phyloP scores from a whole-genome alignment of 2,888 invertebrate genomes.

The Drosophila meridionalis region DNA sequence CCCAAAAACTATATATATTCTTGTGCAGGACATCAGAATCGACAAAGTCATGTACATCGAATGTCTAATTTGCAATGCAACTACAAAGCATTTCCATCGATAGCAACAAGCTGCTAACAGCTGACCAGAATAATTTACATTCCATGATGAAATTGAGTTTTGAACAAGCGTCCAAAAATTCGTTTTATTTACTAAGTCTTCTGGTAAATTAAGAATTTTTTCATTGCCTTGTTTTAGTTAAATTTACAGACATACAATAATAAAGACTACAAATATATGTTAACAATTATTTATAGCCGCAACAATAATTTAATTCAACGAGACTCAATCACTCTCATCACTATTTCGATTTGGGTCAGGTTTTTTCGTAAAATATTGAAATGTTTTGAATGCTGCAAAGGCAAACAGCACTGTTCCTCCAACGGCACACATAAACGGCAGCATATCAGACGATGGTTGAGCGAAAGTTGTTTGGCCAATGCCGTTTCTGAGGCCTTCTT shows the following conservation, averaged over 20 bases:
- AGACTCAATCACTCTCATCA: constrained; percentile 38
- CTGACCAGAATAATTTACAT: neutral
- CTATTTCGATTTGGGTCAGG: constrained; percentile 33
- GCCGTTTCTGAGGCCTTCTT: constrained; percentile 54
- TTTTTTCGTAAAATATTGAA: constrained; percentile 63
- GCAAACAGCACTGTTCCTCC: constrained; percentile 67
- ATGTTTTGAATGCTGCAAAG: constrained; percentile 66
- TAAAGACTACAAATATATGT: neutral
- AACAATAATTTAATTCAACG: neutral
- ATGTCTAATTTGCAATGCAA: neutral
- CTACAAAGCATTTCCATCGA: neutral
- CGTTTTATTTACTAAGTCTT: neutral
- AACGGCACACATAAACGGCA: constrained; percentile 64
- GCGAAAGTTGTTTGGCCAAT: constrained; percentile 13
- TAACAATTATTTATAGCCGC: neutral
- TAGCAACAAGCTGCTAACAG: neutral
- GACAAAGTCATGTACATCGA: no score
- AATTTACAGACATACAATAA: neutral
- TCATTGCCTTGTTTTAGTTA: no score
- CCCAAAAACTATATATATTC: no score
- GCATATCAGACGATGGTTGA: constrained; percentile 60
- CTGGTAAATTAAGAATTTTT: neutral
- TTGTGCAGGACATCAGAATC: no score
- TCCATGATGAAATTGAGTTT: neutral
- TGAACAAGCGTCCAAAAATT: neutral